A percentile compares a stretch with the other conserved stretches of the same genome.
phyloP scores from a whole-genome alignment of 35 echinoderm and acorn worm species.

The Apostichopus japonicus region DNA sequence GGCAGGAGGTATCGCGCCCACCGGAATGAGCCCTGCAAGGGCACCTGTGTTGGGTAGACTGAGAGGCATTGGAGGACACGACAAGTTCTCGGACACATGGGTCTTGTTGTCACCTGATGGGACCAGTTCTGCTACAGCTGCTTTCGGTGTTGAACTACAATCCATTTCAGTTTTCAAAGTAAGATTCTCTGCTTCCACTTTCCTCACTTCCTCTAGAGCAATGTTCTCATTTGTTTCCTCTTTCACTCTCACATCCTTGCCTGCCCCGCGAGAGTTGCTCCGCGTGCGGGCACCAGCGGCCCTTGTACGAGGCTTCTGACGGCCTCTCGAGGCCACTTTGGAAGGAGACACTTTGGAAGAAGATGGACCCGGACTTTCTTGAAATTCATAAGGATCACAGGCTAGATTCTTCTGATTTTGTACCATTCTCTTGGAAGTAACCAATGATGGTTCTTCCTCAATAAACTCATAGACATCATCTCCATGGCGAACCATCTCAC shows the following conservation, averaged over 20 bases:
- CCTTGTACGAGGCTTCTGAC: not conserved
- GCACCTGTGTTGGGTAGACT: slow-evolving; percentile 31
- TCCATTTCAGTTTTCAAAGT: not conserved
- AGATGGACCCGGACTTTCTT: slow-evolving; percentile 51
- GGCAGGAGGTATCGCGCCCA: not conserved
- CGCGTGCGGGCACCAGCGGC: slow-evolving; percentile 13
- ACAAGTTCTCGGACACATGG: not conserved
- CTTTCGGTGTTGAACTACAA: not conserved
- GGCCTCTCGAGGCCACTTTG: not conserved
- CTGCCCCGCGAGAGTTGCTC: slow-evolving; percentile 27
- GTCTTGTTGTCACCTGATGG: slow-evolving; percentile 21
- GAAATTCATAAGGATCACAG: slow-evolving; percentile 59
- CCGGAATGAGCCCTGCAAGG: slow-evolving; percentile 19
- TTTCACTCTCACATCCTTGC: slow-evolving; percentile 33
- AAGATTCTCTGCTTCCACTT: slow-evolving; percentile 11
- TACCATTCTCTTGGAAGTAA: not conserved
- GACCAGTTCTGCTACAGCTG: slow-evolving; percentile 29
- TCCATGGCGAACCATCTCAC: not conserved
- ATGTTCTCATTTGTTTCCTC: not conserved
- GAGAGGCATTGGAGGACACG: slow-evolving; percentile 18
- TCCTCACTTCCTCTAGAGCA: slow-evolving; percentile 16
- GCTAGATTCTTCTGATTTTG: slow-evolving; percentile 27
- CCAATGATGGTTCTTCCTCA: slow-evolving; percentile 25
- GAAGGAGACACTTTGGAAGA: slow-evolving; percentile 30
- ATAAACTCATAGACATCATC: slow-evolving; percentile 58